Evolutionary conservation across 1,140 invertebrate genomes (phyloP), one percentile per base, ranked within the genome.

Genomic region (Xylocopa sonorina): DNA sequence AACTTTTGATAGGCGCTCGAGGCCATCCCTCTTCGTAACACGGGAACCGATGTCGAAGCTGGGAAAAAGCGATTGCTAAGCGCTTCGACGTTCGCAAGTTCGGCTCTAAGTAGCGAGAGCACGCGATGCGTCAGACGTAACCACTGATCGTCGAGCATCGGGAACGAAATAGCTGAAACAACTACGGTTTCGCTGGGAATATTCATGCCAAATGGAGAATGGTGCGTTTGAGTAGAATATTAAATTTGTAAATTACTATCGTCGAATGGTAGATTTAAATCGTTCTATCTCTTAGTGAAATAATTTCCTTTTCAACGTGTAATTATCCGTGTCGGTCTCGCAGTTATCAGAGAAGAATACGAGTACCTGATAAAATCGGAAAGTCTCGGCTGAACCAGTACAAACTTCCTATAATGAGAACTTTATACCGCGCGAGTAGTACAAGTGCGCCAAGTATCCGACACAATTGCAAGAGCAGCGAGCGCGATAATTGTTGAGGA

Each of bases 91-190:
- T 38, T 63, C 43, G 55, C 43, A 46, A 71, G 80, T 82, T 82
- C 14, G 58, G 38, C 50, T n/a, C 62, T 66, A 81, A 88, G 87
- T 88, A 83, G 84, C 67, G 76, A 66, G 62, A 76, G 58, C 78
- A 43, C 63, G 81, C 55, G 48, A 66, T 57, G 66, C 58, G 82
- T 87, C 84, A 88, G 87, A 74, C 87, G 57, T 72, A 81, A 83
- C 83, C 87, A 81, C 78, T 55, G 71, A 57, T 85, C 60, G 24
- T 58, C n/a, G 4, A 57, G 57, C 53, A 46, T 29, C 9, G 12
- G n/a, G n/a, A 34, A 41, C 9, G 64, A 50, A 50, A 50, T 67
- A 34, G 21, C 21, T 18, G 14, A 51, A 24, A 32, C n/a, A 68
- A 51, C 46, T 46, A 14, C 27, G 64, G 18, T n/a, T 51, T 46